Percentiles rank a stretch among this genome's conserved stretches.
phyloP scores from a whole-genome alignment of 2,797 vertebrate species.

The Phoebastria nigripes region DNA sequence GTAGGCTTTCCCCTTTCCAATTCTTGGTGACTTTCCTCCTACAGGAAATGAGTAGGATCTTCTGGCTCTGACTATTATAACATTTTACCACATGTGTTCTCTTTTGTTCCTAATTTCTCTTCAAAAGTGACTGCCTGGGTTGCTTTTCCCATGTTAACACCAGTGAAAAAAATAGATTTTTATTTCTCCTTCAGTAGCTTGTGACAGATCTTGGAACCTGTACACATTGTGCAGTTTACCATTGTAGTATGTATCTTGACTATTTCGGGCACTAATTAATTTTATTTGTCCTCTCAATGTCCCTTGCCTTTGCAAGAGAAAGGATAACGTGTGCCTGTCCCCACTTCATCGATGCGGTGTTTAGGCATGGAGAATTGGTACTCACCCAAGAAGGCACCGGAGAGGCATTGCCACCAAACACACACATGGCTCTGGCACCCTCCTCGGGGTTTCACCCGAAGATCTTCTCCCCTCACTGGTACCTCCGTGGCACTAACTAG shows the following conservation, averaged over 20 bases:
- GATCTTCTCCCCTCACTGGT: not conserved
- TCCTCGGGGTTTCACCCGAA: not conserved
- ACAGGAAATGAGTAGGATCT: constrained; percentile 35
- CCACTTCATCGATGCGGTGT: accelerated
- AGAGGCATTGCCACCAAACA: not conserved
- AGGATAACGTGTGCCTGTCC: not conserved
- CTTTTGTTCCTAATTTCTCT: constrained; percentile 53
- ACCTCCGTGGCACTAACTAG: accelerated
- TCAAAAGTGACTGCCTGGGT: not conserved
- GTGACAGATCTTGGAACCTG: not conserved
- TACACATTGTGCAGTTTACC: not conserved
- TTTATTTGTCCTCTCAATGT: not conserved
- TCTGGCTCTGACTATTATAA: constrained; percentile 34
- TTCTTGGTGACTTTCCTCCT: constrained; percentile 43
- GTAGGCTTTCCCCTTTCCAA: constrained; percentile 36
- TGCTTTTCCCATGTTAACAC: not conserved
- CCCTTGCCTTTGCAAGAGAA: not conserved
- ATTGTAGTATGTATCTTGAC: not conserved
- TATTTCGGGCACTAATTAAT: not conserved
- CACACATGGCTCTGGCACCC: accelerated
- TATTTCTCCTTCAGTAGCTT: not conserved
- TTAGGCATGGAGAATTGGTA: not conserved
- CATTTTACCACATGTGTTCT: constrained; percentile 15
- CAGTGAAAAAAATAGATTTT: not conserved
- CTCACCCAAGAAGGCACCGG: not conserved